Evolutionary conservation across 2,797 vertebrate species (phyloP), one percentile per base, ranked within the genome.

Genomic region (Euphonia xanthogaster): DNA sequence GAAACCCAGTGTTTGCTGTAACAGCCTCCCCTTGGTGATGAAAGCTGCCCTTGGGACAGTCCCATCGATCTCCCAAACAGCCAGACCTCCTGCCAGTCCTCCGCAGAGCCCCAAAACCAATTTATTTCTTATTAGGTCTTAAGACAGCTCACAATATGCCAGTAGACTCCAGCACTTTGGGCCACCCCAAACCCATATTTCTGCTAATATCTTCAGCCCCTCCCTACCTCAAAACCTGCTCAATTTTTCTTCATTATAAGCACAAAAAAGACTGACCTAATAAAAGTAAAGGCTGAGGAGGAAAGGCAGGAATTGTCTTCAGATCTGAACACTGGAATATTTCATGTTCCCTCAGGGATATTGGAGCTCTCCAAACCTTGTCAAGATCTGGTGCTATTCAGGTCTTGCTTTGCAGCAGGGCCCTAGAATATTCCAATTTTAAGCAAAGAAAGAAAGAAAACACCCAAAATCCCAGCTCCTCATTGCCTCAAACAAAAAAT

Each of bases 41-140:
- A 94, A 70, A 81, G 55, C 48, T 67, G 88, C n/a, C 89, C 88
- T 75, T 95, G 75, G 94, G 61, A 88, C 65, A 24, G 79, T 37
- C 53, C 71, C 37, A 44, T 58, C 0, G 0, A 35, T 25, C 80
- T 86, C 78, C 80, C 37, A 53, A 90, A 90, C 85, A 87, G 70
- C 55, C 53, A 70, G 82, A 67, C 3, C 27, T 77, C 65, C 83
- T 25, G 55, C 20, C 74, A 75, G 50, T 27, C 67, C 92, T 89
- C 58, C 88, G 30, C 19, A 40, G 47, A 54, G n/a, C 74, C 79
- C 71, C 37, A 76, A 62, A 55, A 84, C 33, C 39, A 48, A 91
- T 86, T 96, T 76, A 58, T 83, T 97, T 80, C 47, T 65, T 62
- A 14, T 65, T 54, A 27, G 14, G 20, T 33, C 65, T 67, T 48